These are phyloP conservation scores for Oryzias celebensis DNA, from an alignment of 2,113 vertebrate species.

Conservation along the genomic window DNA sequence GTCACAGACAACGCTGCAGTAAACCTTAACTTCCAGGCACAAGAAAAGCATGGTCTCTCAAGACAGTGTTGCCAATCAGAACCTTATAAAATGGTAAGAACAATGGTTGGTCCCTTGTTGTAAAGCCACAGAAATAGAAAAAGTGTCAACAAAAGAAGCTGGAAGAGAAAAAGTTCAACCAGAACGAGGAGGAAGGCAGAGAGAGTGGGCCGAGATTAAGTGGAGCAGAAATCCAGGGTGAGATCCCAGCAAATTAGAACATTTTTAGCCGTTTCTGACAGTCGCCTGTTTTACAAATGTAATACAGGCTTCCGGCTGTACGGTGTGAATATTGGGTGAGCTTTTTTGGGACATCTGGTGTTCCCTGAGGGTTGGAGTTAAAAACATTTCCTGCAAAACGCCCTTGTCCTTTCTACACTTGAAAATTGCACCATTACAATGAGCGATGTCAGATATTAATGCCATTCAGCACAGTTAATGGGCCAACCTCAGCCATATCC, in stretches of 20 bases:
- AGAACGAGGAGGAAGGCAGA: conserved; percentile 34
- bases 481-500: conserved; percentile 62
- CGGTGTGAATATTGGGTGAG: conserved; percentile 46
- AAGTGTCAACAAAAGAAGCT: conserved; percentile 8
- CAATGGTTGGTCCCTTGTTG: not conserved
- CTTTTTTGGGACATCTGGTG: conserved; percentile 55
- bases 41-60: no score
- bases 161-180: conserved; percentile 43
- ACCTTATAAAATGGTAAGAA: no score
- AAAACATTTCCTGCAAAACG: conserved; percentile 54
- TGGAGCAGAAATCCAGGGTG: conserved; percentile 38
- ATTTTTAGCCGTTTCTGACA: conserved; percentile 48
- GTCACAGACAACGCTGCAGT: no score
- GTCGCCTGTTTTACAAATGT: conserved; percentile 45
- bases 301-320: conserved; percentile 35
- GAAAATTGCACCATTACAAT: conserved; percentile 66
- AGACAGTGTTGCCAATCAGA: no score
- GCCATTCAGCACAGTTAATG: conserved; percentile 60
- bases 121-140: conserved; percentile 19
- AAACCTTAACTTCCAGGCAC: no score
- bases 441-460: conserved; percentile 71
- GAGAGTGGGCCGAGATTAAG: conserved; percentile 36
- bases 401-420: conserved; percentile 59
- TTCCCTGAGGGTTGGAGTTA: conserved; percentile 45
- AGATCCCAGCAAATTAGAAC: conserved; percentile 60